Conservation (phyloP, 2,888 invertebrate species). For the Torymus texanus region DNA sequence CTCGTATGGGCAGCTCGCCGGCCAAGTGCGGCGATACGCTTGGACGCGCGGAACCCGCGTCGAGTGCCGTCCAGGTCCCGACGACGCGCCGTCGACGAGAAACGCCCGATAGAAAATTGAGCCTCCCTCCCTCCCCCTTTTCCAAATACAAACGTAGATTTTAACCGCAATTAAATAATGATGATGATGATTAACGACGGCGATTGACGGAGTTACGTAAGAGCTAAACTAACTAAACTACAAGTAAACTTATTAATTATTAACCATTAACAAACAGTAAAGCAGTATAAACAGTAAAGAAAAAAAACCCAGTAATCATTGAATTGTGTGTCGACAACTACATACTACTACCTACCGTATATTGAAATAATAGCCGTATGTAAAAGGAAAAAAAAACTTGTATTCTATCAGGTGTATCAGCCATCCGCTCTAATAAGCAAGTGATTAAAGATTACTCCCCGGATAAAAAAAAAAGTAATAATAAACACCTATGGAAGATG, state of each 20-base stretch:
- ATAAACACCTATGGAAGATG: constrained; percentile 60
- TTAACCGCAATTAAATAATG: constrained; percentile 74
- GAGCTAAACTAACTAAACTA: constrained; percentile 74
- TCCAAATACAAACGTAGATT: constrained; percentile 71
- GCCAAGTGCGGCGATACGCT: constrained; percentile 1
- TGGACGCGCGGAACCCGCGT: not conserved
- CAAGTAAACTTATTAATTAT: constrained; percentile 75
- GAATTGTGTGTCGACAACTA: constrained; percentile 76
- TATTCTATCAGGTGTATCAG: constrained; percentile 75
- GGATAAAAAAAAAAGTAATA: constrained; percentile 54
- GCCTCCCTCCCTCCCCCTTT: constrained; percentile 37
- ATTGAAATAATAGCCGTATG: constrained; percentile 76
- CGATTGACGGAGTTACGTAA: constrained; percentile 71
- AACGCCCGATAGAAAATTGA: constrained; percentile 34
- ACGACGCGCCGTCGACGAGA: constrained; percentile 41
- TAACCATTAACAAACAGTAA: constrained; percentile 75
- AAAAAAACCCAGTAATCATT: constrained; percentile 73
- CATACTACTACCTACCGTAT: constrained; percentile 76
- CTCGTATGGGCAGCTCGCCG: not conserved
- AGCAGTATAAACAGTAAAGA: constrained; percentile 74
- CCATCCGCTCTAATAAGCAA: constrained; percentile 75
- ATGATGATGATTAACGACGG: constrained; percentile 62
- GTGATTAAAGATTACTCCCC: constrained; percentile 65
- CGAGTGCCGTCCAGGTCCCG: not conserved
- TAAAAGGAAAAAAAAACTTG: constrained; percentile 74